A percentile compares a stretch with the other conserved stretches of the same genome.
Evolutionary conservation across 2,888 invertebrate genomes (phyloP).

Genomic region (Synanthedon tipuliformis): DNA sequence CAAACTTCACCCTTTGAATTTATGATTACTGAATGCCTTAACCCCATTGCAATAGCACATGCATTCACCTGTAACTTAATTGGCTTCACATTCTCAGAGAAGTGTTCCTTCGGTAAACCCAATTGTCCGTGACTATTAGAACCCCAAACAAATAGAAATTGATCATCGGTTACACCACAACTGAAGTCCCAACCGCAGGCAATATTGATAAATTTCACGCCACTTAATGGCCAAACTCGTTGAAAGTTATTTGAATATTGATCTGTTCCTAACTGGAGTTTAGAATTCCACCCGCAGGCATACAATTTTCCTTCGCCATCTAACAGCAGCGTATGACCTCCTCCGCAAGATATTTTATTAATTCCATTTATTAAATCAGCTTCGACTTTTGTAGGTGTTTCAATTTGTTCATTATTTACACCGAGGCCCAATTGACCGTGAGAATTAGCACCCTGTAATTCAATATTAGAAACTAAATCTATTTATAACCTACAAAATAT

Average conservation of each 20-base stretch:
- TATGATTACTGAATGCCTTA: slow-evolving; percentile 76
- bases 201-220: slow-evolving; percentile 69
- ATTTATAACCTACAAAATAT: no score
- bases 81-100: slow-evolving; percentile 40
- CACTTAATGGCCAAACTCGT: slow-evolving; percentile 71
- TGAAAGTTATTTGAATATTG: slow-evolving; percentile 65
- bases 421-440: slow-evolving; percentile 84
- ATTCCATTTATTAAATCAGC: slow-evolving; percentile 59
- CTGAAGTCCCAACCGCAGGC: slow-evolving; percentile 88
- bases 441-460: slow-evolving; percentile 84
- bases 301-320: slow-evolving; percentile 76
- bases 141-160: slow-evolving; percentile 84
- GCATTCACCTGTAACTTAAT: slow-evolving; percentile 61
- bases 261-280: slow-evolving; percentile 75
- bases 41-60: slow-evolving; percentile 73
- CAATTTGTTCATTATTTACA: slow-evolving; percentile 74
- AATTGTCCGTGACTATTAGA: slow-evolving; percentile 83
- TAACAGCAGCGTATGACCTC: slow-evolving; percentile 80
- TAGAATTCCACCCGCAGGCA: slow-evolving; percentile 83
- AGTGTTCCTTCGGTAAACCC: slow-evolving; percentile 71
- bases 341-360: slow-evolving; percentile 78
- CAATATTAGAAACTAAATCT: not conserved
- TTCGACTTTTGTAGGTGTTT: slow-evolving; percentile 61
- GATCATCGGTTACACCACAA: slow-evolving; percentile 77
- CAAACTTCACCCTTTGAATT: slow-evolving; percentile 73